A percentile compares a stretch with the other conserved stretches of the same genome.
Evolutionary conservation across 2,113 vertebrate species (phyloP).

Genomic region (Seriola aureovittata): DNA sequence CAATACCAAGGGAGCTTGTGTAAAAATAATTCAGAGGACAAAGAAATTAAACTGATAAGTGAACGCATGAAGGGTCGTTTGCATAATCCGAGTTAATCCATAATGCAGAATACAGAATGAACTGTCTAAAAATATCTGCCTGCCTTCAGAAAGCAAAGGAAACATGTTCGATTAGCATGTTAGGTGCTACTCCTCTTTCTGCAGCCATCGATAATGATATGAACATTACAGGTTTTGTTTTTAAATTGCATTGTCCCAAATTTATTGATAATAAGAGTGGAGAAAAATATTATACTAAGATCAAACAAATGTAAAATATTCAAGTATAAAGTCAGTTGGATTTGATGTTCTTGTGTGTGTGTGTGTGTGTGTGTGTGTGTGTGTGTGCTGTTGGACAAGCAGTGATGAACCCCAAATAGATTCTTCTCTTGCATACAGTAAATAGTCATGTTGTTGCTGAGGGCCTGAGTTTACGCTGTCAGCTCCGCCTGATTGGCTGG

Average conservation of each 20-base stretch:
- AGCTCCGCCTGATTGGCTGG: conserved; percentile 74
- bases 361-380: conserved; percentile 7
- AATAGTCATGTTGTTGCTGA: conserved; percentile 84
- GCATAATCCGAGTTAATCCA: conserved; percentile 85
- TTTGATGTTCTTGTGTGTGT: not conserved
- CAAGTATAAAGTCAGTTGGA: not conserved
- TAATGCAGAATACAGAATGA: conserved; percentile 65
- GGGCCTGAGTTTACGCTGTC: conserved; percentile 74
- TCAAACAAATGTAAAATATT: not conserved
- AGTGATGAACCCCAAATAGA: conserved; percentile 49
- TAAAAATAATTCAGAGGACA: conserved; percentile 81
- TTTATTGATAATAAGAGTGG: not conserved
- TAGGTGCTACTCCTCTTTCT: conserved; percentile 25
- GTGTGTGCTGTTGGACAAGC: conserved; percentile 20
- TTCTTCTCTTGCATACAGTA: conserved; percentile 68
- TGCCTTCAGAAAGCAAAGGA: conserved; percentile 35
- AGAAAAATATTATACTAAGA: not conserved
- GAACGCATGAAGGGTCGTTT: conserved; percentile 72
- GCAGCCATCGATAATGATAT: not conserved
- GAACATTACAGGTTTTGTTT: not conserved
- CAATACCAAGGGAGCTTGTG: conserved; percentile 66
- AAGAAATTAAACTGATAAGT: conserved; percentile 82
- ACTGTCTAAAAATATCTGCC: conserved; percentile 73
- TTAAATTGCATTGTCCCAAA: not conserved
- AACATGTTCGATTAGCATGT: conserved; percentile 38